Evolutionary conservation across 2,888 invertebrate genomes (phyloP), one percentile per base, ranked within the genome.

Genomic region (Digitonthophagus gazella): DNA sequence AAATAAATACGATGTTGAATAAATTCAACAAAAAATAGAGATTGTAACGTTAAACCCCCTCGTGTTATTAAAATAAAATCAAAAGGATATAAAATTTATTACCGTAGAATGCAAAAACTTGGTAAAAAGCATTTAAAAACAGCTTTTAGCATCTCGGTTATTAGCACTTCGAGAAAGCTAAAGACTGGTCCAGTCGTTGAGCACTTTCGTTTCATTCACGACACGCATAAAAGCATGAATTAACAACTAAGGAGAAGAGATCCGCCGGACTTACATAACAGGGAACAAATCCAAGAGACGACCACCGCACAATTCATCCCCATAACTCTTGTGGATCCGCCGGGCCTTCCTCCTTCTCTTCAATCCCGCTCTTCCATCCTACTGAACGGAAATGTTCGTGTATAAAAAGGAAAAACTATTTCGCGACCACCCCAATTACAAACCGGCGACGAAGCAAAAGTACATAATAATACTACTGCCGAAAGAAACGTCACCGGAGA

Each of bases 321-420:
- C 68, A 69, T 69, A 68, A 68, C 61, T 63, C 56, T 67, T 56
- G 56, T 44, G 54, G 18, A 63, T 55, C 28, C 28, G 11, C 28
- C 28, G 28, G 28, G 6, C 18, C 16, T 61, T n/a, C 61, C 20
- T 18, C 19, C 61, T 61, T 5, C 16, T 61, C 19, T 20, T 61
- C 61, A 55, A 54, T 68, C 68, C 65, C 68, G 65, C 54, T 61
- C 22, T 67, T 68, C 68, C 68, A 68, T 65, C 20, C 65, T 65
- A 61, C 61, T 18, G 18, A 67, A 64, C 63, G 66, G 22, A 65
- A 54, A 56, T 57, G 22, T 54, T 15, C 15, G 58, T 44, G n/a
- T 58, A 57, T 58, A 58, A 22, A 66, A 66, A 66, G n/a, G n/a
- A 44, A 44, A 2, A 44, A 44, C 28, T 44, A 44, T 28, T 58